Percentiles rank a stretch among this genome's conserved stretches.
Evolutionary conservation across 2,888 invertebrate species (phyloP).

Genomic region (Euzophera pinguis): DNA sequence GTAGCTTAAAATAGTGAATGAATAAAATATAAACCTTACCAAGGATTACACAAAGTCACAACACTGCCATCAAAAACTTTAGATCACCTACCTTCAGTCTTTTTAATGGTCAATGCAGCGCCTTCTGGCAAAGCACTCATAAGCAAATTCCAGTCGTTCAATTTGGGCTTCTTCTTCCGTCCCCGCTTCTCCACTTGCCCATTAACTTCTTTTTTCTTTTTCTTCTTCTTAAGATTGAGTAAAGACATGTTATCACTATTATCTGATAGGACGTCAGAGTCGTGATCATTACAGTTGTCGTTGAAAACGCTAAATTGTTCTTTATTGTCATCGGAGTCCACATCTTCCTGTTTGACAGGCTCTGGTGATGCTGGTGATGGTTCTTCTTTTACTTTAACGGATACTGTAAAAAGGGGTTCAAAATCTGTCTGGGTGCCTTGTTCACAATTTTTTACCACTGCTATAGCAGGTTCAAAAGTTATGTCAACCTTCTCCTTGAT

Average conservation of each 20-base stretch:
- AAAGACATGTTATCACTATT: conserved; percentile 58
- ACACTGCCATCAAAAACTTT: too few relatives aligned
- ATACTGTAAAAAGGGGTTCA: conserved; percentile 1
- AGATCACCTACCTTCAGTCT: not conserved
- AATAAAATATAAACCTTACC: too few relatives aligned
- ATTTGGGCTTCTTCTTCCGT: conserved; percentile 35
- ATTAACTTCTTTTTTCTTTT: conserved; percentile 37
- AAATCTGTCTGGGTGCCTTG: conserved; percentile 54
- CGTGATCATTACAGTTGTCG: conserved; percentile 20
- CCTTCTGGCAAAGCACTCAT: conserved; percentile 34
- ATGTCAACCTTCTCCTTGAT: conserved; percentile 41
- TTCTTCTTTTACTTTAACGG: conserved; percentile 46
- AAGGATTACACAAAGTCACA: too few relatives aligned
- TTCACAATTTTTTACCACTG: conserved; percentile 24
- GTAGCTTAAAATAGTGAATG: too few relatives aligned
- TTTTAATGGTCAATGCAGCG: conserved; percentile 20
- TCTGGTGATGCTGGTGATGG: conserved; percentile 29
- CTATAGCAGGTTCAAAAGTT: conserved; percentile 27
- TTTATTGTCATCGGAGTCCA: conserved; percentile 27
- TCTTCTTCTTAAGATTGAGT: conserved; percentile 49
- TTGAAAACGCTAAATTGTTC: not conserved
- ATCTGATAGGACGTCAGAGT: conserved; percentile 40
- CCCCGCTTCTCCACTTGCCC: conserved; percentile 31
- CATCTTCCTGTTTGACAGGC: conserved; percentile 45
- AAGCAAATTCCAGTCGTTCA: conserved; percentile 37